Evolutionary conservation across 2,888 invertebrate genomes (phyloP), one percentile per base, ranked within the genome.

Genomic region (Leptinotarsa tumamoca): DNA sequence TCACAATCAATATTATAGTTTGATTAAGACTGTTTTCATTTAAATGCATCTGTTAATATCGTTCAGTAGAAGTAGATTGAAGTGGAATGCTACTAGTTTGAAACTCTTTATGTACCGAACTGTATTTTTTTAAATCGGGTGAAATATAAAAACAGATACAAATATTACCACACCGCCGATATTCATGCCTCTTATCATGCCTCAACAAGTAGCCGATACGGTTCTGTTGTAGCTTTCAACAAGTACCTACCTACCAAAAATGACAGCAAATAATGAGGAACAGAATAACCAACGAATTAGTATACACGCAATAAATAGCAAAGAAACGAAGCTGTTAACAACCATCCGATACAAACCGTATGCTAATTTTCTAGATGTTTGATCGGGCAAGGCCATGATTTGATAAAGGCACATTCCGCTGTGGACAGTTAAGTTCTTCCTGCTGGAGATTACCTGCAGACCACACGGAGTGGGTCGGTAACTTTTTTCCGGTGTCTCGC

Each of bases 281-380:
- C 54, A 52, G 54, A 43, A 51, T 52, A 54, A 68, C 27, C 33
- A 54, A 23, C 52, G 15, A 68, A 68, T 68, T 54, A 54, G 18
- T 50, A 10, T 18, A n/a, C 51, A 27, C 7, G 2, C n/a, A 18
- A 54, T 27, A 49, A 21, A 52, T 68, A 54, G 27, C 52, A 27
- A 21, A 23, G 51, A 21, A 50, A 50, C 18, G 73, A 74, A 72
- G 69, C 74, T 72, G 78, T 71, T 75, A 75, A 51, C 74, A 50
- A 63, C 74, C 56, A 51, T 17, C 51, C 52, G 71, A 77, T 78
- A 78, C 80, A 75, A 80, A 79, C 75, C 67, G 63, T 79, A 80
- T 79, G 80, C 75, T 78, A 81, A 81, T 74, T 81, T 74, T 15
- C 13, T n/a, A 76, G 77, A 75, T 73, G 68, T 68, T 27, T 72